Evolutionary conservation across 2,113 vertebrate genomes (phyloP).

Genomic region (Lagopus muta): DNA sequence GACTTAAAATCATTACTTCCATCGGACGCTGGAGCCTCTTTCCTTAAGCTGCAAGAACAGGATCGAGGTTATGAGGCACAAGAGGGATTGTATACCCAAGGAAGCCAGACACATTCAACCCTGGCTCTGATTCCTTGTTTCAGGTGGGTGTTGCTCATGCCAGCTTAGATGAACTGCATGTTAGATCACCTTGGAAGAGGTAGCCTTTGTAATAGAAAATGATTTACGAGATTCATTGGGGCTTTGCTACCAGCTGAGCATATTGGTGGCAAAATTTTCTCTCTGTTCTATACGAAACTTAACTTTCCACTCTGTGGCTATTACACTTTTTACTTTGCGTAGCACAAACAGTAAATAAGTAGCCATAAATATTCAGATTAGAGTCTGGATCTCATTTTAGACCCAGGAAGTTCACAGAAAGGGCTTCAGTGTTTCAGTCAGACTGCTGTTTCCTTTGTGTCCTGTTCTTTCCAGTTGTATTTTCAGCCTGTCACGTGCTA

Average conservation of each 20-base stretch:
- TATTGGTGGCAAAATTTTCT: not conserved
- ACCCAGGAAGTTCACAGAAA: not conserved
- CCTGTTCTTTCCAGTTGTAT: not conserved
- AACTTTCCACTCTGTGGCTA: not conserved
- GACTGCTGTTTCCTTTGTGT: not conserved
- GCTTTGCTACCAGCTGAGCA: not conserved
- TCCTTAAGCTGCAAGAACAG: not conserved
- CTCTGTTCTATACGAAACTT: not conserved
- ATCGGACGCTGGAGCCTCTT: not conserved
- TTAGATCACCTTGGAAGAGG: not conserved
- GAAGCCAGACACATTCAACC: not conserved
- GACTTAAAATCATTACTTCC: conserved; percentile 29
- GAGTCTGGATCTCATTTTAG: not conserved
- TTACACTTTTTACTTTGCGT: not conserved
- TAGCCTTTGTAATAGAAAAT: not conserved
- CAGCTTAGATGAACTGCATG: not conserved
- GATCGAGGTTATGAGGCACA: not conserved
- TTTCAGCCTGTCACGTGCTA: not conserved
- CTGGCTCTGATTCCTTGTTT: not conserved
- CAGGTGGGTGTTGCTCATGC: not conserved
- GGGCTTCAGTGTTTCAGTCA: not conserved
- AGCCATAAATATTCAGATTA: not conserved
- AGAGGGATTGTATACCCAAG: not conserved
- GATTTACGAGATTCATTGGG: not conserved
- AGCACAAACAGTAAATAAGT: not conserved